Conservation (phyloP, 2,113 vertebrate genomes). For the Poeciliopsis prolifica region DNA sequence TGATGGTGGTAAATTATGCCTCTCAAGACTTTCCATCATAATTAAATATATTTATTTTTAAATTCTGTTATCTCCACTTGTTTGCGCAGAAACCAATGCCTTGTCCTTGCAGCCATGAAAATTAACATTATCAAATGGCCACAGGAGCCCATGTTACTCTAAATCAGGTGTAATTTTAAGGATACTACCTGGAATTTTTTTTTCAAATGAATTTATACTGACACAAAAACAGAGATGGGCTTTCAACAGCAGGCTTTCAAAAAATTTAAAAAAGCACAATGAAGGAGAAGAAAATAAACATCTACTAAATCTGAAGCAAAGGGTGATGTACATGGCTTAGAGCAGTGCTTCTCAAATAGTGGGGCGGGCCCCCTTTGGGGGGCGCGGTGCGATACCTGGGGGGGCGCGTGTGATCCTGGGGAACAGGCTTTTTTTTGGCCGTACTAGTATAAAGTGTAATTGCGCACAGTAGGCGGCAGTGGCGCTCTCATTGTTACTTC, state of each 20-base stretch:
- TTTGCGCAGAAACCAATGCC: conserved; percentile 13
- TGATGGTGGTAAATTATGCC: background rate
- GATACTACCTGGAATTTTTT: background rate
- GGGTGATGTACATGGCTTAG: background rate
- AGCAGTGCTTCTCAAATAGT: no score
- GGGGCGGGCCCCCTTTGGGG: no score
- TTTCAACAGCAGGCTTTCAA: background rate
- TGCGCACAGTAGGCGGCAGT: no score
- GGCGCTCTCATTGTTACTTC: no score
- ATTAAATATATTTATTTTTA: conserved; percentile 3
- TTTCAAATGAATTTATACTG: no score
- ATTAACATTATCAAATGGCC: background rate
- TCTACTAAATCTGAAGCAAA: background rate
- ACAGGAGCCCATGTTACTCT: background rate
- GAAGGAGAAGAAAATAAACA: background rate
- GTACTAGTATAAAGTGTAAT: no score
- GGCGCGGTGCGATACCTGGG: no score
- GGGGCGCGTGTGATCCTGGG: no score
- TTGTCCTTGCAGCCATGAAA: conserved; percentile 5
- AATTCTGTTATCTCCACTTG: conserved; percentile 10
- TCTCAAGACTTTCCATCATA: conserved; percentile 1
- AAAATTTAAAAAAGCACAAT: background rate
- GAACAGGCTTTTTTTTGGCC: no score
- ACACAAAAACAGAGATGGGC: no score
- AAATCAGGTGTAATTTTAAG: background rate